These are phyloP conservation scores for Autographa pulchrina DNA, from an alignment of 2,888 invertebrate species.

Conservation along the genomic window DNA sequence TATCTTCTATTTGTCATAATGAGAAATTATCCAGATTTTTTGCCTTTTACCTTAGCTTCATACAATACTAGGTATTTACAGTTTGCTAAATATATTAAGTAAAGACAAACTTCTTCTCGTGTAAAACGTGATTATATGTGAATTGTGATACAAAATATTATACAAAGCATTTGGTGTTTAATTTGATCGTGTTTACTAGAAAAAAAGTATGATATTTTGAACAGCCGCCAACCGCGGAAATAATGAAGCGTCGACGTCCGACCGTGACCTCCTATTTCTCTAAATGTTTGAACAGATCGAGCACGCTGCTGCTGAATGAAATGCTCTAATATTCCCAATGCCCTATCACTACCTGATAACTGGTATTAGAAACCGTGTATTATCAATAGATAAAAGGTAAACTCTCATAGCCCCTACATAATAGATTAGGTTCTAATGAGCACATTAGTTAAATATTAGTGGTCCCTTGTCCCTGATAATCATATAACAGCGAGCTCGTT, in stretches of 20 bases:
- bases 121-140: no score
- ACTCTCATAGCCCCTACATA: conserved; percentile 11
- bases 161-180: not conserved
- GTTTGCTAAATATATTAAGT: no score
- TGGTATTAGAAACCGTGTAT: conserved; percentile 34
- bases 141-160: not conserved
- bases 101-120: no score
- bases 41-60: no score
- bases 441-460: not conserved
- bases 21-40: not conserved
- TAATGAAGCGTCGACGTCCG: conserved; percentile 66
- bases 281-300: conserved; percentile 37
- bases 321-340: conserved; percentile 23
- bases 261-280: conserved; percentile 73
- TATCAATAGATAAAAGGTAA: conserved; percentile 37
- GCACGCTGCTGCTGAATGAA: conserved; percentile 19
- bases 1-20: not conserved
- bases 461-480: not conserved
- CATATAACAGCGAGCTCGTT: not conserved
- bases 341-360: conserved; percentile 33
- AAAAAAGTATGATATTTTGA: conserved; percentile 68
- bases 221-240: conserved; percentile 63
- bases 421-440: conserved; percentile 13
- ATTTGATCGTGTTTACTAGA: conserved; percentile 37
- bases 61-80: no score